Conservation (phyloP, 2,888 invertebrate genomes). For the Tuberolachnus salignus region DNA sequence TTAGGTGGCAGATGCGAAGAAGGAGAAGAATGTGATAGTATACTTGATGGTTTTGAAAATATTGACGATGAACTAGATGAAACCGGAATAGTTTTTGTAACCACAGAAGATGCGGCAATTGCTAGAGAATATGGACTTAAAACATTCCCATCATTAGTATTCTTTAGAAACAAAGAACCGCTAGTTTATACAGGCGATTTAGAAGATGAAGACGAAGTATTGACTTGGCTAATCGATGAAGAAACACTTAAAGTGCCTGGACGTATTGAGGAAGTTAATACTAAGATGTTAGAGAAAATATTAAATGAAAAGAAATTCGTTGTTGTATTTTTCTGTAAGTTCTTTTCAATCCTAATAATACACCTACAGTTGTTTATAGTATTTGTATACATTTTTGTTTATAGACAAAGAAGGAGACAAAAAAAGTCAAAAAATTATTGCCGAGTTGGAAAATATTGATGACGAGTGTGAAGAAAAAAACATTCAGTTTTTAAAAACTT, state of each 20-base stretch:
- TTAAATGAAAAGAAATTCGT: conserved; percentile 85
- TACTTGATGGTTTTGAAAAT: conserved; percentile 84
- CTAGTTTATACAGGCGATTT: conserved; percentile 83
- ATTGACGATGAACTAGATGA: conserved; percentile 93
- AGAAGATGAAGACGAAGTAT: conserved; percentile 87
- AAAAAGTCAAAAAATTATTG: conserved; percentile 84
- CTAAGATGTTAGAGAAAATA: conserved; percentile 87
- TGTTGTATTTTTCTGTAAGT: conserved; percentile 92
- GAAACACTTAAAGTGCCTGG: conserved; percentile 89
- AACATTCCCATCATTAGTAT: conserved; percentile 81
- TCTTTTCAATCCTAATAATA: conserved; percentile 8
- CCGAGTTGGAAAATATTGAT: conserved; percentile 89
- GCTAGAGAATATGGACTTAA: conserved; percentile 87
- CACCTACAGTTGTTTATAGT: neutral
- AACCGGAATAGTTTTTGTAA: conserved; percentile 90
- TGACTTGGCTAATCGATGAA: conserved; percentile 90
- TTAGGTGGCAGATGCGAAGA: conserved; percentile 82
- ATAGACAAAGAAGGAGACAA: conserved; percentile 88
- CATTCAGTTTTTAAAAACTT: conserved; percentile 90
- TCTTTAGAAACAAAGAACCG: conserved; percentile 91
- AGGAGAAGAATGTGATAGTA: conserved; percentile 84
- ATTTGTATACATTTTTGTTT: conserved; percentile 58
- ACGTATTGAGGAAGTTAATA: conserved; percentile 90
- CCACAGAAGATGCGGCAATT: conserved; percentile 81
- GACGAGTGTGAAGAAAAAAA: conserved; percentile 91